Base-by-base conservation (phyloP, 2,888 invertebrate genomes). In the Cataglyphis albicans region DNA sequence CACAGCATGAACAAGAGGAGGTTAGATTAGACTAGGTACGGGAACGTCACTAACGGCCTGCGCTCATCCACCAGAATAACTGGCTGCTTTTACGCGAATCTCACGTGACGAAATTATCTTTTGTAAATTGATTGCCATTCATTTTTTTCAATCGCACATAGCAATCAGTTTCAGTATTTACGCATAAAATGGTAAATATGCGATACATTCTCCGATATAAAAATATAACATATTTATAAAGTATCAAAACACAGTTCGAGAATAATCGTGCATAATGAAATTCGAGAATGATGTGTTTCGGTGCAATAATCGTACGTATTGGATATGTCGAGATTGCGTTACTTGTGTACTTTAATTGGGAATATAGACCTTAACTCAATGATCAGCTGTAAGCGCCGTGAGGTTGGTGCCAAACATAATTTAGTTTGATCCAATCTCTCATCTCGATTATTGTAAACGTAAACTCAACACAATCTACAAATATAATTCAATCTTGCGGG, bases 1-100 rank as follows among this genome's bases (percentile, higher is more conserved):
- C 85, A 88, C 72, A 65, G 70, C n/a, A 35, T 55, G 29, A 70
- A 52, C 21, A 35, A 48, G 67, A 64, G 35, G 63, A 80, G 74
- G 68, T 85, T 84, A 68, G 44, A 63, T 85, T 84, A 68, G 44
- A 63, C 72, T 52, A 83, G 67, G 88, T 85, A 18, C 85, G 87
- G 85, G 82, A 81, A 90, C 87, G 84, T 87, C 87, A 88, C 84
- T 55, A 44, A 59, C 80, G 63, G 35, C 52, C 48, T 67, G 75
- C 29, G 68, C 6, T 68, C 59, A 57, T 57, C 73, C 65, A 55
- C 44, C 67, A 48, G 44, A 59, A 65, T 70, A 82, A 57, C 68
- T 61, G 57, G 18, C 65, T 61, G 38, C 55, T 55, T 76, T 75
- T 63, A 18, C 21, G 48, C 65, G 57, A 57, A 41, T 65, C 41